Base-by-base conservation (phyloP, 2,797 vertebrate species). In the Antrozous pallidus region DNA sequence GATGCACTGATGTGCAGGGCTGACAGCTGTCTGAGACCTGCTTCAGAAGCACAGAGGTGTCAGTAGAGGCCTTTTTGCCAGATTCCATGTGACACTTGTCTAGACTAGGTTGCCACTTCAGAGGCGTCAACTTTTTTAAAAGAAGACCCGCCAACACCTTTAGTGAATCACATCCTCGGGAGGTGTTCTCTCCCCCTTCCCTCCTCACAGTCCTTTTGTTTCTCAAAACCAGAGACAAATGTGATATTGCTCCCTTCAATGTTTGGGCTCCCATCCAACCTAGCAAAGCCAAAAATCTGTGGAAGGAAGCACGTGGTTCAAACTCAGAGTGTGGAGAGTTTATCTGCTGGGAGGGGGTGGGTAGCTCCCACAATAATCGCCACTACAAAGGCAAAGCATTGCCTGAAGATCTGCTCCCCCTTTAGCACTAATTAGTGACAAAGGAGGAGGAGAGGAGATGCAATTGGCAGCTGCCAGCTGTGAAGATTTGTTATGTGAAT, bases 401-500 rank as follows among this genome's bases (percentile, higher is more conserved):
- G 90, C 92, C 97, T 98, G 96, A 97, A 96, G 96, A 97, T 88
- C 88, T 97, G 95, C 91, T 97, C 95, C 94, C 47, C 0, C 42
- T 92, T 94, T 98, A 96, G 96, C 91, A 85, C 97, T 98, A 98
- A 97, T 98, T 98, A 97, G 97, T 63, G 54, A 63, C 24, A 65
- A 58, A 38, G 83, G 28, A 61, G 77, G 56, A 40, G 63, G 22
- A 13, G 90, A 26, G 96, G 97, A 97, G 96, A 93, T 89, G 56
- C 91, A 96, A 91, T 95, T 86, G 56, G 79, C 96, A 96, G 91
- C 83, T 96, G 96, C 97, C 96, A 98, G 97, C 97, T 97, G 97
- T 56, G 90, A 97, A 98, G 97, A 98, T 97, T 94, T 97, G 97
- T 97, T 97, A 97, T 97, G 98, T 98, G 98, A 98, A 98, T 98